Evolutionary conservation across 2,888 invertebrate species (phyloP), one percentile per base, ranked within the genome.

Genomic region (Auanema freiburgensis): DNA sequence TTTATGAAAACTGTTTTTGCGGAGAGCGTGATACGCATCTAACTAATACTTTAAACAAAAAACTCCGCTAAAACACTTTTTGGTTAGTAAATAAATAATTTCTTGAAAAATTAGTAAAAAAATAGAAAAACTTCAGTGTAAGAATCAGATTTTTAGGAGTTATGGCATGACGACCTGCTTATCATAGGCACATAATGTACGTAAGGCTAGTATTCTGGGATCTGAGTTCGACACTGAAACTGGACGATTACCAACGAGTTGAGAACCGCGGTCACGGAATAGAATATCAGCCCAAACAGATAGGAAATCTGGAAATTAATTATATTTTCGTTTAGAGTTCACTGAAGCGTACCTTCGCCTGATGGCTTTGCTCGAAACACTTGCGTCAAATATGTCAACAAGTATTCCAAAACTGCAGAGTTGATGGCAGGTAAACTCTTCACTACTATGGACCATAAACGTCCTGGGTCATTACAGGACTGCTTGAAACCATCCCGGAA

Each of bases 251-350:
- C 59, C 56, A 10, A 44, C 21, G 0, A 62, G 33, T 2, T 10
- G 25, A 16, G 21, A 25, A 46, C 55, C 46, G 16, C 65, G 58
- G 60, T 72, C 69, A 42, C 74, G 71, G 62, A 74, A 74, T 2
- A 76, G 50, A 0, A 70, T 67, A 24, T 71, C 68, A 8, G 72
- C 66, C 76, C 76, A 76, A 10, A 66, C 53, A 3, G 59, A 59
- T 16, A 76, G 50, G 60, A 74, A 69, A 16, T 71, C 76, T 76
- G 60, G 23, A 69, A 53, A 18, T 12, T 8, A n/a, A n/a, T 6
- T 6, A 55, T 41, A 33, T 33, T 55, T 6, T 55, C n/a, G n/a
- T 33, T 55, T 55, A 16, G n/a, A 23, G 41, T n/a, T 12, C 12
- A 8, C 6, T n/a, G 3, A 14, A 59, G 46, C 54, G 16, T 41